Conservation (phyloP, 2,888 invertebrate species). For the Carpatolechia fugitivella region DNA sequence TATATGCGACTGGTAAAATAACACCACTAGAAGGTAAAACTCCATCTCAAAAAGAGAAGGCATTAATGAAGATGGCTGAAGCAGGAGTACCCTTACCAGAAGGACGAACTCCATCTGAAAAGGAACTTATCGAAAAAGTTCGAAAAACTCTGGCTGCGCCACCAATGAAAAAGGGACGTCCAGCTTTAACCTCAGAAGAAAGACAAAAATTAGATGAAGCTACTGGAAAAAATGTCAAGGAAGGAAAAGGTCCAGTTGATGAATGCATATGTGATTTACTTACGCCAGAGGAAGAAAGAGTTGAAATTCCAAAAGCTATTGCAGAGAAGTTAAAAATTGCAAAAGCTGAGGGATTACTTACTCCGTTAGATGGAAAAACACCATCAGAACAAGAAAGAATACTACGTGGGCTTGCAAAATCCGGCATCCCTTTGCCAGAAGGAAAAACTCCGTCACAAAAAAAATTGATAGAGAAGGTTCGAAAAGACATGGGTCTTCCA, state of each 20-base stretch:
- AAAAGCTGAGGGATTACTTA: constrained; percentile 29
- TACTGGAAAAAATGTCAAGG: constrained; percentile 22
- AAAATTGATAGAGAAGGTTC: constrained; percentile 26
- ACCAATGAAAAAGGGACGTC: constrained; percentile 21
- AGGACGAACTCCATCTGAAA: no score
- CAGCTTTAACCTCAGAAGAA: constrained; percentile 15
- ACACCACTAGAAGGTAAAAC: no score
- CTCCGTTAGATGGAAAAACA: constrained; percentile 37
- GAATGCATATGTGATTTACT: constrained; percentile 39
- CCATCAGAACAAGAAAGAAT: constrained; percentile 32
- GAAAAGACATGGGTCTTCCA: constrained; percentile 28
- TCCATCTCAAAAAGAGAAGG: no score
- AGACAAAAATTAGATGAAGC: constrained; percentile 28
- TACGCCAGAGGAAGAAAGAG: constrained; percentile 32
- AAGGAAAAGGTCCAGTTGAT: constrained; percentile 38
- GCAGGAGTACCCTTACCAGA: no score
- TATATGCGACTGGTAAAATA: no score
- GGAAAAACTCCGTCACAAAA: constrained; percentile 44
- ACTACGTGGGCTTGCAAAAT: background rate
- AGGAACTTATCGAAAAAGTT: no score
- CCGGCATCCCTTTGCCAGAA: constrained; percentile 30
- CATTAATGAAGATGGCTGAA: no score
- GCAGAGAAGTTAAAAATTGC: constrained; percentile 25
- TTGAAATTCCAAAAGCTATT: no score
- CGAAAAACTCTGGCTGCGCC: no score